These are phyloP conservation scores for Camptogramma bilineatum DNA, from an alignment of 2,888 invertebrate species.

Conservation along the genomic window DNA sequence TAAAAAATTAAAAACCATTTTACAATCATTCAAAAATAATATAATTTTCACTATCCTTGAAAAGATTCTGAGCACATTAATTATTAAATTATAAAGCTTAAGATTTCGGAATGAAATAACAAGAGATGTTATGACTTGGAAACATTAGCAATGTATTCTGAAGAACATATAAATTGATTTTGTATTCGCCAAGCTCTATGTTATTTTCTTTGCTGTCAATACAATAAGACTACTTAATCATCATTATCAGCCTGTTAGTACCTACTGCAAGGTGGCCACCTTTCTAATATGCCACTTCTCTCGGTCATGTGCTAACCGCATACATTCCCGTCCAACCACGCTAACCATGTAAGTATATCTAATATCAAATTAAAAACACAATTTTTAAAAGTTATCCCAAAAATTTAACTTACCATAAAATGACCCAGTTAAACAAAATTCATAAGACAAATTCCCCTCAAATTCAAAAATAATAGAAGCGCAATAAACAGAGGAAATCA, in stretches of 20 bases:
- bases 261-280: too few species aligned
- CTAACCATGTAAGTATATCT: too few species aligned
- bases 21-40: too few species aligned
- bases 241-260: too few species aligned
- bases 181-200: not conserved
- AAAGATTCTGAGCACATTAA: constrained; percentile 10
- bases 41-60: constrained; percentile 1
- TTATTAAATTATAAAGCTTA: constrained; percentile 17
- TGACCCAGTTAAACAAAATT: constrained; percentile 21
- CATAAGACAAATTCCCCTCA: constrained; percentile 11
- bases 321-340: too few species aligned
- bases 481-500: constrained; percentile 77
- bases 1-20: too few species aligned
- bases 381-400: too few species aligned
- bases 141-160: constrained; percentile 19
- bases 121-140: constrained; percentile 26
- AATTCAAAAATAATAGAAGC: constrained; percentile 58
- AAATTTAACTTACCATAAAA: not conserved
- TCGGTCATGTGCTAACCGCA: too few species aligned
- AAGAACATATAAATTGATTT: constrained; percentile 6
- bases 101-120: constrained; percentile 16
- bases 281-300: too few species aligned
- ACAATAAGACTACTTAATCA: too few species aligned
- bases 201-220: too few species aligned
- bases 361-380: too few species aligned